Base-by-base conservation (phyloP, 2,888 invertebrate genomes). In the Hypomecis atomaria region DNA sequence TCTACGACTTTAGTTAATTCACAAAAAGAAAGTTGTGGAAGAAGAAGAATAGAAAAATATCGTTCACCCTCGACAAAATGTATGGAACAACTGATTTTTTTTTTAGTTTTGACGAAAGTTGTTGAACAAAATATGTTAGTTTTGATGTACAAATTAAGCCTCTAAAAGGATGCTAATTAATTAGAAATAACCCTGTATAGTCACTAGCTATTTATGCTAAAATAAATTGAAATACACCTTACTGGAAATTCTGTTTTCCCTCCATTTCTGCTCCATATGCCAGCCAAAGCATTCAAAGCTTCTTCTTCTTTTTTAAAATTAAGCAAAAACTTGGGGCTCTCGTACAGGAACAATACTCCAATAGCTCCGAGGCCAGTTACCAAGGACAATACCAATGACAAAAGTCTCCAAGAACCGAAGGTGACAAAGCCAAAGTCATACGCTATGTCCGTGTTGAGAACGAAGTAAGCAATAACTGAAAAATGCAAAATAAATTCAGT, bases 321-420 rank as follows among this genome's bases (percentile, higher is more conserved):
- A 5, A 40, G 40, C 10, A 13, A 7, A 33, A 33, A 96, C 79
- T 96, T 96, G 0, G 96, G 96, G 77, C 95, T 96, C 79, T 96
- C 96, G n/a, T 95, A 94, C 66, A 94, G 92, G 65, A 93, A 89
- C 34, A 91, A 86, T 7, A 94, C 79, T 0, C 93, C 82, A n/a
- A 94, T 64, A 0, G 93, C 93, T 40, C 94, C 94, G 0, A 94
- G 67, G 0, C 95, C 79, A 53, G 94, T 92, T 0, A 96, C 95
- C 6, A 95, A 40, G 5, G 94, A 85, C 48, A 91, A 78, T 4
- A 88, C 69, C 0, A 87, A 56, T 2, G 78, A 73, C 36, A 87
- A 65, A 4, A 88, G 74, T 45, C 87, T 76, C 87, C 87, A 87
- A 1, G 87, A 83, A 0, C 75, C 74, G 55, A 85, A 83, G 3